Percentiles rank a stretch among this genome's conserved stretches.
Conservation (phyloP, 1,140 invertebrate genomes). For the Stratiolaelaps scimitus region DNA sequence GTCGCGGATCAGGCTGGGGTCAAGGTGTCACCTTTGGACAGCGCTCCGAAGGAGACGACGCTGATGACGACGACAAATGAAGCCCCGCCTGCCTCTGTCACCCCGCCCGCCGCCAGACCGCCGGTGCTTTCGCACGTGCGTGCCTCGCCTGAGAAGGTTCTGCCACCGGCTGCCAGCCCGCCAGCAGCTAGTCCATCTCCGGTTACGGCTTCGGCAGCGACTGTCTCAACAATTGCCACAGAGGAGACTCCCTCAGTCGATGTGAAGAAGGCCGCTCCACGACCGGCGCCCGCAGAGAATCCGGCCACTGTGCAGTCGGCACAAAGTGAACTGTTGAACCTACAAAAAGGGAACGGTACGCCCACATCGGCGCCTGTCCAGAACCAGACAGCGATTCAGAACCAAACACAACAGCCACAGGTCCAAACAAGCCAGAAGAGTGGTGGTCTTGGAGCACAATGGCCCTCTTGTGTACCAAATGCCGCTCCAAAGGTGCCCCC, state of each 20-base stretch:
- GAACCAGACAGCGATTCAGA: too few relatives aligned
- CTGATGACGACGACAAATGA: not conserved
- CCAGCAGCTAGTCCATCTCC: not conserved
- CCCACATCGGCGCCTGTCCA: too few relatives aligned
- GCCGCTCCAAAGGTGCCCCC: too few relatives aligned
- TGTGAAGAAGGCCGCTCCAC: not conserved
- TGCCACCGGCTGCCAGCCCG: not conserved
- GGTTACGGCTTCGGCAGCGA: not conserved
- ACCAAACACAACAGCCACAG: too few relatives aligned
- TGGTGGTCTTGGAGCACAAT: too few relatives aligned
- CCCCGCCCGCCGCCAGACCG: not conserved
- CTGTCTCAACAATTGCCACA: not conserved
- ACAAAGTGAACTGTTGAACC: not conserved
- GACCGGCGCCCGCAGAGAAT: constrained; percentile 19
- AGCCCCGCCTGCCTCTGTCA: constrained; percentile 12
- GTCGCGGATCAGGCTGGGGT: not conserved
- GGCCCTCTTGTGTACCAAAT: too few relatives aligned
- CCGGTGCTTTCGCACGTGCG: constrained; percentile 8
- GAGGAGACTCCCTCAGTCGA: constrained; percentile 5
- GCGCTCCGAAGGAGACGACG: not conserved
- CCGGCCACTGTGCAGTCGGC: not conserved
- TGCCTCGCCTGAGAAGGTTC: not conserved
- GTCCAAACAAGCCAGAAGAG: too few relatives aligned
- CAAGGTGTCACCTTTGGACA: constrained; percentile 2
- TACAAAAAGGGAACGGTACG: not conserved